Conservation (phyloP, 2,113 vertebrate genomes). For the Uria lomvia region DNA sequence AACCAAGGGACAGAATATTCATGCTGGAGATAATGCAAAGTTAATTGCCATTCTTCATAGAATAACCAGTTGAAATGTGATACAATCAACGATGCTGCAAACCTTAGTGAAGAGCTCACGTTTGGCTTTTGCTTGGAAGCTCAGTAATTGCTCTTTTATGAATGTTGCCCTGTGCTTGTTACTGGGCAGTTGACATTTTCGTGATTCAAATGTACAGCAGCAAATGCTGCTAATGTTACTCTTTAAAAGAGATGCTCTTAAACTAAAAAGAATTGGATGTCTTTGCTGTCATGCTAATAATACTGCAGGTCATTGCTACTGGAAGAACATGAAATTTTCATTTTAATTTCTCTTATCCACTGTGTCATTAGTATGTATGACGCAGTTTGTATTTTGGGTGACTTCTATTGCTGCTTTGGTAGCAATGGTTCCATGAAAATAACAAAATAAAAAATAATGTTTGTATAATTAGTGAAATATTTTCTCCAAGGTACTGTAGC, state of each 20-base stretch:
- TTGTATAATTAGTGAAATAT: background rate
- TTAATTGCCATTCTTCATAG: constrained; percentile 19
- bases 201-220: background rate
- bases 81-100: background rate
- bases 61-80: constrained; percentile 28
- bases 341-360: background rate
- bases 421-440: background rate
- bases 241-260: constrained; percentile 4
- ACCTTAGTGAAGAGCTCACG: background rate
- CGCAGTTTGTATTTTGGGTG: background rate
- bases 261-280: constrained; percentile 9
- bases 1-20: background rate
- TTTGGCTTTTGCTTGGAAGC: background rate
- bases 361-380: background rate
- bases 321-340: background rate
- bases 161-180: background rate
- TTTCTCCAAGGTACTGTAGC: background rate
- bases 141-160: constrained; percentile 39
- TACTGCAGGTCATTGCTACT: background rate
- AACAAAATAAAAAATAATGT: background rate
- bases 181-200: background rate
- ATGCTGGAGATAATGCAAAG: background rate
- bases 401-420: background rate
- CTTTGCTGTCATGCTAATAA: constrained; percentile 4
- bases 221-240: background rate